Evolutionary conservation across 64 coral and sea anemone genomes (phyloP), one percentile per base, ranked within the genome.

Genomic region (Platygyra sinensis): DNA sequence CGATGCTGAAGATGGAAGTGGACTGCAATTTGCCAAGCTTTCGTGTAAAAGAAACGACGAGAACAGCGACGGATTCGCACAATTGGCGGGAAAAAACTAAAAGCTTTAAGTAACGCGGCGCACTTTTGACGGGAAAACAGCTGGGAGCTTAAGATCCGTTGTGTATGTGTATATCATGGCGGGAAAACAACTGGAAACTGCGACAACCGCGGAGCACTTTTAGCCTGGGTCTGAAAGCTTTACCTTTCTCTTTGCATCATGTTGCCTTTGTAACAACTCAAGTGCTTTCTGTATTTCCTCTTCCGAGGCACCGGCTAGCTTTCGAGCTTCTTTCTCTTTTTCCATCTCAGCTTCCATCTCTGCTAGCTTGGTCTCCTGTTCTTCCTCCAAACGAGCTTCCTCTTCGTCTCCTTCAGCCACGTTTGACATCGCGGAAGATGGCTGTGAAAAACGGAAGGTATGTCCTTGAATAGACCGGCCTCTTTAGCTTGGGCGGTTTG

Each of bases 301-400:
- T 5, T 99, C 97, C 2, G 94, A 85, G 5, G 97, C 97, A 49
- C 97, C 97, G 16, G 94, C 92, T 9, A 84, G 77, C 14, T 90
- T 77, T 31, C 92, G 92, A 17, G 77, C 83, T 77, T 96, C 72
- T 73, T 88, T 95, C 38, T 99, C 88, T 71, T 88, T 81, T 19
- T 99, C 91, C 91, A 99, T 83, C 60, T 93, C 94, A 71, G 86
- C 94, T 28, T 99, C 97, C 79, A 99, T 80, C 14, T 95, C 94
- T 32, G 89, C 91, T 0, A 99, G 36, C 24, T 99, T 87, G 5
- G 74, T 62, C 38, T 95, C 94, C 17, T 99, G 83, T 73, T 99
- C 94, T 72, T 96, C 93, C 42, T 96, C 97, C 60, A 93, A 72
- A n/a, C 91, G 76, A 30, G 78, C 91, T n/a, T 75, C 74, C 77